Percentiles rank a stretch among this genome's conserved stretches.
These are phyloP conservation scores for Zaprionus kolodkinae DNA, from an alignment of 1,140 invertebrate genomes.

Conservation along the genomic window DNA sequence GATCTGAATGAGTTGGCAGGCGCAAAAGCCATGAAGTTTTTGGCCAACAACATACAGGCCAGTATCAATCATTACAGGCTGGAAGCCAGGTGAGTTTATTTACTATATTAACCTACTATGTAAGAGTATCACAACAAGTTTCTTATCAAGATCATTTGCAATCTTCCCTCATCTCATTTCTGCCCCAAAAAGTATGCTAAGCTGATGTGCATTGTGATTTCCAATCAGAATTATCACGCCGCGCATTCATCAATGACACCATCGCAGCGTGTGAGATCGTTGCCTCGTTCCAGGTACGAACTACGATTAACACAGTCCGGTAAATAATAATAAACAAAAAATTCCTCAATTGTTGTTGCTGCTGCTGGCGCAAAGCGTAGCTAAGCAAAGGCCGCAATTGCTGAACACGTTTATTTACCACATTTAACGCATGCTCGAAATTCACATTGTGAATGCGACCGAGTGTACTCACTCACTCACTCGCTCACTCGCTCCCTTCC, in stretches of 20 bases:
- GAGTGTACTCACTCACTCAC: neutral
- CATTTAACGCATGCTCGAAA: constrained; percentile 69
- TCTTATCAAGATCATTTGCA: neutral
- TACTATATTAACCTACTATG: neutral
- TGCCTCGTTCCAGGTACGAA: constrained; percentile 15
- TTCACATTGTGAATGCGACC: constrained; percentile 13
- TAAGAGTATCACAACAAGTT: neutral
- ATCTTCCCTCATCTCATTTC: neutral
- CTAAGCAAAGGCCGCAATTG: constrained; percentile 35
- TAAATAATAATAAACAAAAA: constrained; percentile 43
- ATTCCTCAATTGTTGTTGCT: constrained; percentile 38
- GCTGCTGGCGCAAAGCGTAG: constrained; percentile 23
- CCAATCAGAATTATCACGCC: constrained; percentile 2
- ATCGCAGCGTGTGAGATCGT: constrained; percentile 1
- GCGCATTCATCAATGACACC: constrained; percentile 8
- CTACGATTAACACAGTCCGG: constrained; percentile 23
- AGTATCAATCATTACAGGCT: constrained; percentile 41
- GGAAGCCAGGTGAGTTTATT: neutral
- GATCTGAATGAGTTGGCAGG: constrained; percentile 52
- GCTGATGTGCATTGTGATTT: neutral
- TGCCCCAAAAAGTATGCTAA: constrained; percentile 72
- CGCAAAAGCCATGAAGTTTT: constrained; percentile 50
- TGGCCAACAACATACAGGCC: constrained; percentile 24
- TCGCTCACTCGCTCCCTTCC: neutral
- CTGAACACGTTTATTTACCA: constrained; percentile 64